phyloP scores from a whole-genome alignment of 2,113 vertebrate genomes.

The Synodontis membranacea region DNA sequence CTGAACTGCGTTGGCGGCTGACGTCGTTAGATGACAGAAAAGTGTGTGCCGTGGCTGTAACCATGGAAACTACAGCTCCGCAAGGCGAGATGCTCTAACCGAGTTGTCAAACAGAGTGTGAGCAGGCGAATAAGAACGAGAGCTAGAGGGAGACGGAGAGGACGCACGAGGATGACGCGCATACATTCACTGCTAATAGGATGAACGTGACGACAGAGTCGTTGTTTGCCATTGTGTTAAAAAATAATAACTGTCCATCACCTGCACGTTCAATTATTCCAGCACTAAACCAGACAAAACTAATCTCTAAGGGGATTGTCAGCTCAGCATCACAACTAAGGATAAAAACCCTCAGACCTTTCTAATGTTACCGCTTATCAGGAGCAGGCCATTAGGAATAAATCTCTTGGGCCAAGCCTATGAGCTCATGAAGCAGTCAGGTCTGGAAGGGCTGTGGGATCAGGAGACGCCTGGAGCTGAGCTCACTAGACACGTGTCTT shows the following conservation, averaged over 20 bases:
- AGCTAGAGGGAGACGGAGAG: neutral
- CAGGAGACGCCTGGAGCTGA: constrained; percentile 31
- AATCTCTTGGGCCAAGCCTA: neutral
- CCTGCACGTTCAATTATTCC: neutral
- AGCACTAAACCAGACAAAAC: neutral
- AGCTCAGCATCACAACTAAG: neutral
- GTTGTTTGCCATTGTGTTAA: neutral
- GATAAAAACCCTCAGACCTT: constrained; percentile 14
- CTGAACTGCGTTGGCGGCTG: constrained; percentile 62
- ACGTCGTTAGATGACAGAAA: constrained; percentile 69
- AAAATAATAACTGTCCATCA: neutral
- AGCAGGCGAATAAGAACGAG: constrained; percentile 34
- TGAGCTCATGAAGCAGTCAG: constrained; percentile 3
- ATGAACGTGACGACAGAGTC: neutral
- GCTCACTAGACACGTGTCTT: neutral
- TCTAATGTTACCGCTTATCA: constrained; percentile 40
- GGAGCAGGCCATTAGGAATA: constrained; percentile 4
- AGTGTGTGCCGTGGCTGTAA: constrained; percentile 59
- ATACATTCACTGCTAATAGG: neutral
- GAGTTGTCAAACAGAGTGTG: constrained; percentile 8
- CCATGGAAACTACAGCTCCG: constrained; percentile 75
- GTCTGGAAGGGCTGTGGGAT: neutral
- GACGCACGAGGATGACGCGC: neutral
- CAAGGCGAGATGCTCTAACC: constrained; percentile 50
- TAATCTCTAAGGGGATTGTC: neutral